Base-by-base conservation (phyloP, 2,888 invertebrate species). In the Cactoblastis cactorum region DNA sequence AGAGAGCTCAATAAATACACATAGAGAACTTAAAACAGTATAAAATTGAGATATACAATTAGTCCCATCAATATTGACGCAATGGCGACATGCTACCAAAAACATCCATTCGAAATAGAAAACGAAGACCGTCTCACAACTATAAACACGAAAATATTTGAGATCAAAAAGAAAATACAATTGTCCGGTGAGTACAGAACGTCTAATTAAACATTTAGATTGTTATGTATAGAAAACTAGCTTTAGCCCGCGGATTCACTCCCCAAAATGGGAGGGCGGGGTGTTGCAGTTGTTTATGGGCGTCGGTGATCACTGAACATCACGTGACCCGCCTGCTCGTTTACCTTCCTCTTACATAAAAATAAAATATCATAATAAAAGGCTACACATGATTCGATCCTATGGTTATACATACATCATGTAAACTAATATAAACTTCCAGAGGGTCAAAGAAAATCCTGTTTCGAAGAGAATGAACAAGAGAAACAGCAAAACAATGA, bases 361-460 rank as follows among this genome's bases (percentile, higher is more conserved):
- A n/a, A n/a, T n/a, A n/a, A n/a, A n/a, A n/a, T n/a, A n/a, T n/a
- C n/a, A n/a, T n/a, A n/a, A 24, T 24, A 24, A 24, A 24, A 24
- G 24, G 24, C 24, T n/a, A n/a, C n/a, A n/a, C n/a, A n/a, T n/a
- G n/a, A n/a, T n/a, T n/a, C n/a, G n/a, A n/a, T n/a, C n/a, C n/a
- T n/a, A n/a, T n/a, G n/a, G n/a, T n/a, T n/a, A n/a, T n/a, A n/a
- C n/a, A n/a, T n/a, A n/a, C n/a, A n/a, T n/a, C n/a, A 37, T 15
- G 38, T 17, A 9, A 32, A 34, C 17, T 5, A 15, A 8, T 39
- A 47, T 53, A 52, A 51, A 2, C 12, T 54, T 57, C 0, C 67
- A 95, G 96, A 96, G 92, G 96, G 96, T 8, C 96, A 96, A 83
- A 92, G 96, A 62, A 95, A 95, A 67, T 96, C 96, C 0, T 92